These are phyloP conservation scores for Setophaga kirtlandii DNA, from an alignment of 2,113 vertebrate genomes.

Conservation along the genomic window DNA sequence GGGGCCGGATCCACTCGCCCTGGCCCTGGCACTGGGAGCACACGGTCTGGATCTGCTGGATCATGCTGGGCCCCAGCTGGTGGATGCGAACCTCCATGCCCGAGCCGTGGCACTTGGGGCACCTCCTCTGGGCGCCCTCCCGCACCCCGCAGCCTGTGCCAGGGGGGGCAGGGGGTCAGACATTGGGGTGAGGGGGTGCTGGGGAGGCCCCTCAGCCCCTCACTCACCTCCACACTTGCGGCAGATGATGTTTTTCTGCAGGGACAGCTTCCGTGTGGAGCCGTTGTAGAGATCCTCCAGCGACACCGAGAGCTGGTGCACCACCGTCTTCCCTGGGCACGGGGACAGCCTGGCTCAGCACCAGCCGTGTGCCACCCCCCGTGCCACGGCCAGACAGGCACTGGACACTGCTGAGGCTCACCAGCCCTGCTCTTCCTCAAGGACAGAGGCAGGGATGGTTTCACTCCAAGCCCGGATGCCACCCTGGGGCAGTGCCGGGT, in stretches of 20 bases:
- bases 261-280: constrained; percentile 63
- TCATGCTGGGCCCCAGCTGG: constrained; percentile 59
- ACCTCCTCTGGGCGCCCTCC: constrained; percentile 82
- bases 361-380: fast-evolving
- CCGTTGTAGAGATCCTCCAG: constrained; percentile 73
- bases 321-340: constrained; percentile 53
- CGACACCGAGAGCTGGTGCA: constrained; percentile 54
- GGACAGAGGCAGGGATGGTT: fast-evolving
- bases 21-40: constrained; percentile 72
- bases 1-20: constrained; percentile 62
- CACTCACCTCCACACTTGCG: constrained; percentile 58
- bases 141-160: constrained; percentile 83
- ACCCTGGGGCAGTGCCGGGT: fast-evolving
- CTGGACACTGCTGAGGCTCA: neutral
- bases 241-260: constrained; percentile 74
- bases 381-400: fast-evolving
- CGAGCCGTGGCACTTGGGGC: constrained; percentile 84
- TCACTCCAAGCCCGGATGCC: fast-evolving
- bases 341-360: neutral
- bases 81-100: constrained; percentile 76
- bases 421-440: neutral
- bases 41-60: constrained; percentile 70
- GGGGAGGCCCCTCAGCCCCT: neutral
- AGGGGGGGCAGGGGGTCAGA: neutral
- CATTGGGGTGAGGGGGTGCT: fast-evolving